Evolutionary conservation across 2,797 vertebrate genomes (phyloP).

Genomic region (Pangasius sanitwongsei): DNA sequence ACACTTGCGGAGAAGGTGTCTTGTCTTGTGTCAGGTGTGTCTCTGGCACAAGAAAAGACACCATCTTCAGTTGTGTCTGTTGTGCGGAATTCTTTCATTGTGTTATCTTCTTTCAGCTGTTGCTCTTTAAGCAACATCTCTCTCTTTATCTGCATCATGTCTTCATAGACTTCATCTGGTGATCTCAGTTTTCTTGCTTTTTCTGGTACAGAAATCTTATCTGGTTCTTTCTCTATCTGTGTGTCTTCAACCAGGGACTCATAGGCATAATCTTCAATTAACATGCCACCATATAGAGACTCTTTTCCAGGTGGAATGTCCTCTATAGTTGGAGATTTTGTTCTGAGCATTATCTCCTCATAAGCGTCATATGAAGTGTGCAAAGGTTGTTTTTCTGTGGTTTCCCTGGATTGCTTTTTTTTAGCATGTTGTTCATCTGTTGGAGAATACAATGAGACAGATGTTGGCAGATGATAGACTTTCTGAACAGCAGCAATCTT

Average conservation of each 20-base stretch:
- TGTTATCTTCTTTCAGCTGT: conserved; percentile 80
- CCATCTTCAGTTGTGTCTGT: conserved; percentile 68
- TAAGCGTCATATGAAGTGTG: conserved; percentile 94
- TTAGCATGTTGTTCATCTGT: conserved; percentile 82
- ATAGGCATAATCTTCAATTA: conserved; percentile 97
- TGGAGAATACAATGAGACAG: conserved; percentile 90
- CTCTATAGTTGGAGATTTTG: conserved; percentile 81
- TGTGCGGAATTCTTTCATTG: conserved; percentile 74
- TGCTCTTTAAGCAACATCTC: conserved; percentile 84
- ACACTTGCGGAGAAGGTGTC: conserved; percentile 76
- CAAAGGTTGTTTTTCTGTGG: conserved; percentile 73
- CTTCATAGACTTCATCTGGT: conserved; percentile 88
- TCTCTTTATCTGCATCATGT: conserved; percentile 85
- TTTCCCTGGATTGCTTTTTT: conserved; percentile 68
- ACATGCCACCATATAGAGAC: conserved; percentile 90
- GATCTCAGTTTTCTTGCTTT: conserved; percentile 83
- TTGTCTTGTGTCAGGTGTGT: conserved; percentile 81
- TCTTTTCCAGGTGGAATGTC: conserved; percentile 87
- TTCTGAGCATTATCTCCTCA: conserved; percentile 90
- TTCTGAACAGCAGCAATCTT: conserved; percentile 95
- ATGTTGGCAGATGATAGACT: conserved; percentile 90
- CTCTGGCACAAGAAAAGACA: not conserved
- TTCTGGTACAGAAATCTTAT: conserved; percentile 78
- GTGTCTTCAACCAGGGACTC: conserved; percentile 89
- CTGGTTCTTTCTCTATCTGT: conserved; percentile 72